Base-by-base conservation (phyloP, 1,140 invertebrate species). In the Colletes gigas region DNA sequence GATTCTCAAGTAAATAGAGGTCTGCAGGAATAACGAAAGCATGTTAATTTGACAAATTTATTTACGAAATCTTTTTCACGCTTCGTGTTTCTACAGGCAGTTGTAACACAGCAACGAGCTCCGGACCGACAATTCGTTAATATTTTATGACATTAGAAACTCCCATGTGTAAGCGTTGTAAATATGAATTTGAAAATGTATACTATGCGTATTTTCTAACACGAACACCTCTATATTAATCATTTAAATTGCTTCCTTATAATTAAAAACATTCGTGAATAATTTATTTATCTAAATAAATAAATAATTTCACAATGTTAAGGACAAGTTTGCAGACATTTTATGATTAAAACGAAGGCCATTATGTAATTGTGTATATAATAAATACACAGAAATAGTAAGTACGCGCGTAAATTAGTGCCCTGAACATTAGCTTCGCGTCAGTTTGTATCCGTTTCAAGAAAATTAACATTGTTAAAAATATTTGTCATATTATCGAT, bases 11-110 rank as follows among this genome's bases (percentile, higher is more conserved):
- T 44, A 68, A 41, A 52, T 47, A 71, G 67, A 76, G 71, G 44
- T 57, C 72, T 81, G 83, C 66, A 84, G 39, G 60, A 17, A 44
- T 80, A 73, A 73, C 21, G 17, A 63, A 15, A 10, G 6, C 59
- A 21, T 3, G 47, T 19, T 41, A 52, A n/a, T 17, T 57, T 79
- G 39, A 15, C 62, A 30, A 63, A 41, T 63, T 14, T 17, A 63
- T 30, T 60, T 30, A 60, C 50, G 50, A 50, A 75, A 52, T 21
- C 12, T 8, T 44, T 55, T 15, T 19, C 63, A 78, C n/a, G 12
- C 3, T 21, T 8, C 71, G 41, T 54, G 6, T 62, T n/a, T 55
- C 19, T 66, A 17, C 55, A 79, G 7, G 65, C n/a, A 67, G 44
- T 47, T n/a, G 12, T 55, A 54, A 41, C 5, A 15, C 4, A 30